Base-by-base conservation (phyloP, 2,113 vertebrate species). In the Baryphthengus martii region DNA sequence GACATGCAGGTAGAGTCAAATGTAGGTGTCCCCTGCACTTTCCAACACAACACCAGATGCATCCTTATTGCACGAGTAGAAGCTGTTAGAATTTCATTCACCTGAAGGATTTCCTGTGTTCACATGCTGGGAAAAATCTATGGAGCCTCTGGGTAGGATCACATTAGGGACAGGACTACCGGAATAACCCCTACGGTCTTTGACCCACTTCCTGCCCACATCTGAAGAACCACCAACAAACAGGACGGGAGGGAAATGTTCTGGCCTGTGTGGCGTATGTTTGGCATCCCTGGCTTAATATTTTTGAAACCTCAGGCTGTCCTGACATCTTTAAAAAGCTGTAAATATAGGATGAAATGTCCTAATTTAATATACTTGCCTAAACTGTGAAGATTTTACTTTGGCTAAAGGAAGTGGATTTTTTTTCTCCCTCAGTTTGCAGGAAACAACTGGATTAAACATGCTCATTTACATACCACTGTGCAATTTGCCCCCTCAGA, bases 251-350 rank as follows among this genome's bases (percentile, higher is more conserved):
- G 21, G 15, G 45, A 19, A 95, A 86, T 62, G 79, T 94, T 93
- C 75, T 83, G 62, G 82, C 63, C 88, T 73, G 37, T 61, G 44
- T 29, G 28, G 55, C 66, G 13, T 67, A 70, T 33, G 18, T n/a
- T 76, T 93, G 75, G 79, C 90, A 90, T 67, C n/a, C 45, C 45
- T 53, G 17, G 16, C 90, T 59, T 80, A 88, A 94, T 83, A 13
- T 74, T 94, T 90, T 74, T 80, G 63, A 90, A 93, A 94, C 95
- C 67, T 85, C 78, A 88, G 88, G 75, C 82, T 92, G 49, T 79
- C n/a, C 37, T n/a, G 17, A 82, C 24, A 79, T 63, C 66, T 88
- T 70, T 58, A 17, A 76, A 79, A 77, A 88, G 17, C 53, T 77
- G 37, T 79, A 97, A 93, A 91, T 66, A 59, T 15, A 49, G 13